phyloP scores from a whole-genome alignment of 2,113 vertebrate genomes.

The Phoenicopterus ruber region DNA sequence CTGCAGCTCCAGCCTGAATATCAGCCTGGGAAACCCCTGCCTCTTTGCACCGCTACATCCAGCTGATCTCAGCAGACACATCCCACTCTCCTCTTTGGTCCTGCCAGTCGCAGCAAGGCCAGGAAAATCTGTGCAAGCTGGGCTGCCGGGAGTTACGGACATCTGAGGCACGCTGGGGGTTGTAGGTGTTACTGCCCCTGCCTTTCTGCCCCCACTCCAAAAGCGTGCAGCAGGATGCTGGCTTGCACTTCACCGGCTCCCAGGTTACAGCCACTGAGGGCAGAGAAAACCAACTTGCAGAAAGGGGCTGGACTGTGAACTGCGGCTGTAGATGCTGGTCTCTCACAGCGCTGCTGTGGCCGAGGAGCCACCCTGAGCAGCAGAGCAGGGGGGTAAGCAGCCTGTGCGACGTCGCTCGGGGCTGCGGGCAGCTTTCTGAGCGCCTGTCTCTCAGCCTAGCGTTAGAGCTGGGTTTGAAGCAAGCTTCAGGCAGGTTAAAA shows the following conservation, averaged over 20 bases:
- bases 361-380: not conserved
- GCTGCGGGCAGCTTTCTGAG: not conserved
- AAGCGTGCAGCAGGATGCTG: not conserved
- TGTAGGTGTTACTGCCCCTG: not conserved
- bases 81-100: not conserved
- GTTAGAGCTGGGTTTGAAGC: not conserved
- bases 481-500: not conserved
- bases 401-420: rapidly evolving
- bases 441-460: not conserved
- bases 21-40: not conserved
- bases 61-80: not conserved
- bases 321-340: not conserved
- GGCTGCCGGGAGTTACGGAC: not conserved
- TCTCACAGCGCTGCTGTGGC: not conserved
- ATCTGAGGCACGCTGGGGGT: not conserved
- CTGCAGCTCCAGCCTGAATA: not conserved
- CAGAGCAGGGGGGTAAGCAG: not conserved
- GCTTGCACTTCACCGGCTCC: not conserved
- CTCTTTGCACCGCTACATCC: not conserved
- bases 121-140: not conserved
- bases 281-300: not conserved
- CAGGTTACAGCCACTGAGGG: not conserved
- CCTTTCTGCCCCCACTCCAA: not conserved
- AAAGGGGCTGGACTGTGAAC: not conserved
- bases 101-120: not conserved